Conservation (phyloP, 2,113 vertebrate genomes). For the Fregata magnificens region DNA sequence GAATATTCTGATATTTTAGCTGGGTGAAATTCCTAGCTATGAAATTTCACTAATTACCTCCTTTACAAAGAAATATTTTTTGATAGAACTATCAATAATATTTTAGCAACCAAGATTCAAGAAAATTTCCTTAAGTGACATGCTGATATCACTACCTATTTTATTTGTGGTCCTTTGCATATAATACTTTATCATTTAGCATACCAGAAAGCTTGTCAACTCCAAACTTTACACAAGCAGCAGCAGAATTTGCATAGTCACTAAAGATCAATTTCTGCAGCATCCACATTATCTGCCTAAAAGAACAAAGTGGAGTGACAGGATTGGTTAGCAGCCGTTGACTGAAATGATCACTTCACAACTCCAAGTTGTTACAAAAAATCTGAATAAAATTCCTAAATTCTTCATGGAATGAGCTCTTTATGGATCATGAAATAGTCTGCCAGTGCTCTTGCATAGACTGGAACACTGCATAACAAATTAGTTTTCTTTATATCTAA, state of each 20-base stretch:
- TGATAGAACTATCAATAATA: background rate
- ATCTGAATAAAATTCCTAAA: background rate
- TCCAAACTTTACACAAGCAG: background rate
- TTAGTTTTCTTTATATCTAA: background rate
- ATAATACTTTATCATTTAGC: background rate
- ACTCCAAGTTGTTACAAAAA: background rate
- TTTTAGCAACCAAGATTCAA: background rate
- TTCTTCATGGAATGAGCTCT: background rate
- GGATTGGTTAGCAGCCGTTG: background rate
- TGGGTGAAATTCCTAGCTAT: background rate
- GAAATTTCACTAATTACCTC: background rate
- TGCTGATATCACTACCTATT: background rate
- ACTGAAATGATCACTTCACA: background rate
- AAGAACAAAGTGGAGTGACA: background rate
- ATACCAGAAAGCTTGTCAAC: background rate
- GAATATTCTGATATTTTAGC: background rate
- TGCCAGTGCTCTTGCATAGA: background rate
- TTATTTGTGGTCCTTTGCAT: background rate
- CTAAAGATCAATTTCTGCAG: background rate
- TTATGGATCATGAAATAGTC: background rate
- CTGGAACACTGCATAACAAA: background rate
- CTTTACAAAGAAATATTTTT: background rate
- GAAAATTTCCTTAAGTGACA: background rate
- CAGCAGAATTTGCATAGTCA: background rate
- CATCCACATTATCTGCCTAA: background rate